Base-by-base conservation (phyloP, 2,888 invertebrate genomes). In the Papilio elwesi region DNA sequence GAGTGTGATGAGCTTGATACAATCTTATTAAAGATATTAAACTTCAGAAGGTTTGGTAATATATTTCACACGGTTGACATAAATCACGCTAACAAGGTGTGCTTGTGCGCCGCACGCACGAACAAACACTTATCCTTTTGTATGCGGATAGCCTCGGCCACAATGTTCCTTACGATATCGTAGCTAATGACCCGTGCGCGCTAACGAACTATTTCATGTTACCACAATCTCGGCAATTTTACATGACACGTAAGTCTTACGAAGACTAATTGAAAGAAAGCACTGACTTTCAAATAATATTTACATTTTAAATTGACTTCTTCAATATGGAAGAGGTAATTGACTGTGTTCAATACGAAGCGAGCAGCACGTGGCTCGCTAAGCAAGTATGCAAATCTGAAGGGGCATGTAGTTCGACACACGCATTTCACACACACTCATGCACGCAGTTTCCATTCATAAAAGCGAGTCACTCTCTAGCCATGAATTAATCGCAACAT, bases 401-500 rank as follows among this genome's bases (percentile, higher is more conserved):
- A 47, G 75, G 72, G 75, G 78, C 77, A 79, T 84, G 84, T 85
- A 84, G 82, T 83, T 77, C 76, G 79, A 84, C 80, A 78, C 79
- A 78, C 1, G 26, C 26, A 4, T 26, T 26, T 79, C 76, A 77
- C 78, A 75, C 90, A 91, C 89, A 89, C 91, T 75, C 75, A 75
- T 78, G 82, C 84, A 85, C 77, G 76, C 80, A 78, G 77, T 84
- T 86, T 90, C 92, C 93, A 93, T 93, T 93, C 93, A 93, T 93
- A 93, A 93, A 92, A 90, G 84, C 90, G 86, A 87, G 87, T 87
- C 85, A 91, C 91, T 90, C 92, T 90, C 90, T 87, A 91, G 89
- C 92, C 86, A 92, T 93, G 93, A 93, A 93, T 93, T 93, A 93
- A 93, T 93, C 92, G 93, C 93, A 92, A 93, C 92, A 91, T 93